phyloP scores from a whole-genome alignment of 2,113 vertebrate genomes.

The Erythrocercus mccallii region DNA sequence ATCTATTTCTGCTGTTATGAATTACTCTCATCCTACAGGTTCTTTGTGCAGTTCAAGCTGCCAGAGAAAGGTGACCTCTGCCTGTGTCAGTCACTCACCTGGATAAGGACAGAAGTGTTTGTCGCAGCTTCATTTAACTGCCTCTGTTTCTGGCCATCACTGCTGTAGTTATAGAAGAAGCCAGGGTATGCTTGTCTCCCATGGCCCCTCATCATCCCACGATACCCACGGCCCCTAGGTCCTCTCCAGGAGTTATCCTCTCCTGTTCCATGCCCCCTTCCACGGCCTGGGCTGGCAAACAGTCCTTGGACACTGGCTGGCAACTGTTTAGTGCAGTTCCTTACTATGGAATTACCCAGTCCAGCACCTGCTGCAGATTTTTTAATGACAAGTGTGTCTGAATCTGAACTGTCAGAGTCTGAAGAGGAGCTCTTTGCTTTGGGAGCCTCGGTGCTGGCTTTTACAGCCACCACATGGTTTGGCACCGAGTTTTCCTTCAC shows the following conservation, averaged over 20 bases:
- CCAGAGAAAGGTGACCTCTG: neutral
- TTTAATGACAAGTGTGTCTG: slow-evolving; percentile 10
- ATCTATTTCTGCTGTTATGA: neutral
- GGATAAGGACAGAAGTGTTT: slow-evolving; percentile 77
- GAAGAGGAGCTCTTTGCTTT: slow-evolving; percentile 34
- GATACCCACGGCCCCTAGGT: slow-evolving; percentile 55
- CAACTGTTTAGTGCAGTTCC: neutral
- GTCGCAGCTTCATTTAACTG: slow-evolving; percentile 71
- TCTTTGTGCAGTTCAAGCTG: neutral
- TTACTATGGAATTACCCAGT: neutral
- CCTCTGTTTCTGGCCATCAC: slow-evolving; percentile 62
- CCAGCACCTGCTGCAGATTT: neutral
- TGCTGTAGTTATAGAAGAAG: slow-evolving; percentile 56
- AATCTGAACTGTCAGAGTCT: slow-evolving; percentile 52
- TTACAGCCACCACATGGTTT: neutral
- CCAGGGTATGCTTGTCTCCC: slow-evolving; percentile 48
- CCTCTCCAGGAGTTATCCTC: slow-evolving; percentile 60
- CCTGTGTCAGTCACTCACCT: slow-evolving; percentile 71
- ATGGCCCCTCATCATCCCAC: slow-evolving; percentile 51
- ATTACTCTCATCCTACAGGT: accelerated
- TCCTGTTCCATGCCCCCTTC: slow-evolving; percentile 68
- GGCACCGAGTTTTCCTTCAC: neutral
- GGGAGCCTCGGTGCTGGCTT: neutral
- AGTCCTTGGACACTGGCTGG: neutral
- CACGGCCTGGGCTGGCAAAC: neutral